phyloP scores from a whole-genome alignment of 2,113 vertebrate species.

The Calypte anna region DNA sequence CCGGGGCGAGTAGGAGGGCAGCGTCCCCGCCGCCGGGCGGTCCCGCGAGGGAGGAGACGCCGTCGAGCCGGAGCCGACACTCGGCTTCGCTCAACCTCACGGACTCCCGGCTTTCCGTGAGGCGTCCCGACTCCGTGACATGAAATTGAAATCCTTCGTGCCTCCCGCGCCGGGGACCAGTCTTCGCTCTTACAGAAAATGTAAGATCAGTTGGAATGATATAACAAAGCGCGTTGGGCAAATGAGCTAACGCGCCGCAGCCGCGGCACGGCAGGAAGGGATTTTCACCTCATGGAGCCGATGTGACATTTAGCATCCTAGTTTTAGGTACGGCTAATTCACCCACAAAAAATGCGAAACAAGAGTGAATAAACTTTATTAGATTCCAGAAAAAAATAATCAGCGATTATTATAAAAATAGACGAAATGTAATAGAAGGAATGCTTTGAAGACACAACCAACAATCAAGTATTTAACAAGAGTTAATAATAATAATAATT shows the following conservation, averaged over 20 bases:
- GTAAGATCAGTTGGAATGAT: rapidly evolving
- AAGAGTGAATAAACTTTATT: conserved; percentile 44
- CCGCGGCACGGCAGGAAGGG: not conserved
- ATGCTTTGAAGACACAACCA: not conserved
- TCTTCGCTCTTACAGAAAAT: not conserved
- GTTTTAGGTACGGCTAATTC: not conserved
- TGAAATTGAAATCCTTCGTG: rapidly evolving
- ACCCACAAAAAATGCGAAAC: not conserved
- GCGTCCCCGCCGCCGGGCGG: not conserved
- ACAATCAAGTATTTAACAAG: not conserved
- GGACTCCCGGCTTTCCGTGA: not conserved
- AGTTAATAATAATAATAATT: not conserved
- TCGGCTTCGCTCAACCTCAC: not conserved
- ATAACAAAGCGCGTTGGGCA: not conserved
- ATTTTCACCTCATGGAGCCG: not conserved
- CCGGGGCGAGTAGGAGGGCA: too few relatives aligned
- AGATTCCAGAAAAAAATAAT: not conserved
- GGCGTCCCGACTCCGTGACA: not conserved
- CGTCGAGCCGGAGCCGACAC: not conserved
- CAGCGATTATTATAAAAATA: not conserved
- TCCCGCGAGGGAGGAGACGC: not conserved
- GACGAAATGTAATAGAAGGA: not conserved
- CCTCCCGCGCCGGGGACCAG: not conserved
- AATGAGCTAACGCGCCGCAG: not conserved
- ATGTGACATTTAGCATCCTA: not conserved